These are phyloP conservation scores for Melanophora roralis DNA, from an alignment of 2,888 invertebrate genomes.

Conservation along the genomic window DNA sequence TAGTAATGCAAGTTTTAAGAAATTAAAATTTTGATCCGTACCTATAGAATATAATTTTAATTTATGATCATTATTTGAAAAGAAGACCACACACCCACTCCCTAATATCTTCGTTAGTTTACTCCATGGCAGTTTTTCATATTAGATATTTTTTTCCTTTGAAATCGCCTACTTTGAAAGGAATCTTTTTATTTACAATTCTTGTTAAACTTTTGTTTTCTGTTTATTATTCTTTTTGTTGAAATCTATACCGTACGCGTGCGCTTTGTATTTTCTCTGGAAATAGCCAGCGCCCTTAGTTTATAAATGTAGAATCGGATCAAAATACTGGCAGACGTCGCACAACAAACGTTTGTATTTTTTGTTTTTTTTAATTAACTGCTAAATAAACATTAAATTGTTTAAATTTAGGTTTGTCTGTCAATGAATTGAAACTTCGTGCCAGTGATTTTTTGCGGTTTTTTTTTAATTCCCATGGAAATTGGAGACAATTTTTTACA, in stretches of 20 bases:
- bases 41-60: no score
- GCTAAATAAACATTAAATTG: conserved; percentile 50
- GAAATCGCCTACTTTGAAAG: not conserved
- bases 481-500: conserved; percentile 21
- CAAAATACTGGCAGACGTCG: conserved; percentile 40
- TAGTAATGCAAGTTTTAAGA: no score
- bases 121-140: no score
- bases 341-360: not conserved
- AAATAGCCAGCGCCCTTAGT: not conserved
- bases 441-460: not conserved
- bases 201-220: conserved; percentile 22
- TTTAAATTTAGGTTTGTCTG: not conserved
- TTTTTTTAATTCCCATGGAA: conserved; percentile 8
- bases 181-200: not conserved
- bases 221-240: not conserved
- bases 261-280: conserved; percentile 17
- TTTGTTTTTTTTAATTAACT: conserved; percentile 18
- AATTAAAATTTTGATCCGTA: no score
- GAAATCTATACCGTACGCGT: conserved; percentile 49
- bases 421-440: conserved; percentile 1
- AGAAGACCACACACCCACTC: no score
- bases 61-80: no score
- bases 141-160: no score
- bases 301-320: conserved; percentile 18
- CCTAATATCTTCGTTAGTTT: no score